Evolutionary conservation across 2,888 invertebrate species (phyloP).

Genomic region (Andricus curvator): DNA sequence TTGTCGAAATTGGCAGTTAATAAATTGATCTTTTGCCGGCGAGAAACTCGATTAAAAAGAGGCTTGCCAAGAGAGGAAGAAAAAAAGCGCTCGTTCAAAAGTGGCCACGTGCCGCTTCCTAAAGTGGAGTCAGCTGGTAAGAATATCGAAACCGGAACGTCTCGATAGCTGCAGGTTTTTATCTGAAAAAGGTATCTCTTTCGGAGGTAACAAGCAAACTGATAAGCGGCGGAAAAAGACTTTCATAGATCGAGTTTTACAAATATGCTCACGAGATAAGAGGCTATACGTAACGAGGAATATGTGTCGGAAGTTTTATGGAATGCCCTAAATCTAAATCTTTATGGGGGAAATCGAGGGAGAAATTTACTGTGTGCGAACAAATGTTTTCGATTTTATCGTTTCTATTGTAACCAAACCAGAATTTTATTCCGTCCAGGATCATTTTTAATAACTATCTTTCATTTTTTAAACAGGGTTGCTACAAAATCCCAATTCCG

Average conservation of each 20-base stretch:
- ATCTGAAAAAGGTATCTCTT: slow-evolving; percentile 16
- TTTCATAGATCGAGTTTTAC: slow-evolving; percentile 1
- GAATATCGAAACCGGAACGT: slow-evolving; percentile 27
- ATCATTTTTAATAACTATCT: too few species aligned
- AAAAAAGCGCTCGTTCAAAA: slow-evolving; percentile 14
- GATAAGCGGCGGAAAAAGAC: slow-evolving; percentile 11
- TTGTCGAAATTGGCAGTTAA: slow-evolving; percentile 3
- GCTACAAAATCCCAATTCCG: too few species aligned
- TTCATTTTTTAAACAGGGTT: too few species aligned
- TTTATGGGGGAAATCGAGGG: background rate
- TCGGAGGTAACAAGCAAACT: background rate
- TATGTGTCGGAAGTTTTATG: too few species aligned
- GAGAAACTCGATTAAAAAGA: slow-evolving; percentile 22
- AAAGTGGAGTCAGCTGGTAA: slow-evolving; percentile 36
- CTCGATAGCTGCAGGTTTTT: slow-evolving; percentile 19
- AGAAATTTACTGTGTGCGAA: background rate
- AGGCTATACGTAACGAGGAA: background rate
- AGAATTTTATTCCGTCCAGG: too few species aligned
- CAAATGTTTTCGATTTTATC: background rate
- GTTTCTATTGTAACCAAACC: too few species aligned
- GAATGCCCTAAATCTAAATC: background rate
- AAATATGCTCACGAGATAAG: background rate
- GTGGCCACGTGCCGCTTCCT: slow-evolving; percentile 18
- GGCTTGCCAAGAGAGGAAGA: background rate
- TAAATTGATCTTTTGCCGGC: slow-evolving; percentile 11